These are phyloP conservation scores for Tribolium freemani DNA, from an alignment of 2,888 invertebrate genomes.

Conservation along the genomic window DNA sequence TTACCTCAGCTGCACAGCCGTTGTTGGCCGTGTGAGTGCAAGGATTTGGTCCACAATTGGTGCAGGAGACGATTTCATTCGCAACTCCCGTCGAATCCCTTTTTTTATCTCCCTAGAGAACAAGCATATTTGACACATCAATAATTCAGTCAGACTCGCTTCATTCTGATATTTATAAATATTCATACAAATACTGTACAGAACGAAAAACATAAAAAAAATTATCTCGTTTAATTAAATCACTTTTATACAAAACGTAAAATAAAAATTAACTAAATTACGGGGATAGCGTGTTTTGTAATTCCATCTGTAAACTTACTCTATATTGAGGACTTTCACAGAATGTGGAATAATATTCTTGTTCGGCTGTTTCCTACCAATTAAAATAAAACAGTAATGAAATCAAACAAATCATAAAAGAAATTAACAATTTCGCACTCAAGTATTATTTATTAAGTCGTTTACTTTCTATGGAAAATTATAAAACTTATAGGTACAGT, in stretches of 20 bases:
- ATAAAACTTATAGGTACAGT: slow-evolving; percentile 20
- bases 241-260: neutral
- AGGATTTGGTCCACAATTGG: slow-evolving; percentile 84
- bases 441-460: neutral
- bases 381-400: slow-evolving; percentile 49
- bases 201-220: neutral
- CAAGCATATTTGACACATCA: slow-evolving; percentile 35
- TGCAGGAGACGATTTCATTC: slow-evolving; percentile 85
- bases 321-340: slow-evolving; percentile 61
- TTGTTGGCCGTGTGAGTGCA: slow-evolving; percentile 91
- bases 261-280: slow-evolving; percentile 1
- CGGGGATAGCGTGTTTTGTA: slow-evolving; percentile 6
- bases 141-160: slow-evolving; percentile 8
- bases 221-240: neutral
- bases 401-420: slow-evolving; percentile 37
- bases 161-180: neutral
- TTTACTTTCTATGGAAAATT: slow-evolving; percentile 14
- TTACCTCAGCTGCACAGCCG: slow-evolving; percentile 89
- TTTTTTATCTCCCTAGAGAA: slow-evolving; percentile 85
- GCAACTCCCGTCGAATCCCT: slow-evolving; percentile 84
- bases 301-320: slow-evolving; percentile 54
- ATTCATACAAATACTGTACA: slow-evolving; percentile 17
- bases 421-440: slow-evolving; percentile 15
- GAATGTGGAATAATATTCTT: slow-evolving; percentile 66
- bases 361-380: slow-evolving; percentile 63